A percentile compares a stretch with the other conserved stretches of the same genome.
Evolutionary conservation across 2,113 vertebrate species (phyloP).

Genomic region (Tachuris rubrigastra): DNA sequence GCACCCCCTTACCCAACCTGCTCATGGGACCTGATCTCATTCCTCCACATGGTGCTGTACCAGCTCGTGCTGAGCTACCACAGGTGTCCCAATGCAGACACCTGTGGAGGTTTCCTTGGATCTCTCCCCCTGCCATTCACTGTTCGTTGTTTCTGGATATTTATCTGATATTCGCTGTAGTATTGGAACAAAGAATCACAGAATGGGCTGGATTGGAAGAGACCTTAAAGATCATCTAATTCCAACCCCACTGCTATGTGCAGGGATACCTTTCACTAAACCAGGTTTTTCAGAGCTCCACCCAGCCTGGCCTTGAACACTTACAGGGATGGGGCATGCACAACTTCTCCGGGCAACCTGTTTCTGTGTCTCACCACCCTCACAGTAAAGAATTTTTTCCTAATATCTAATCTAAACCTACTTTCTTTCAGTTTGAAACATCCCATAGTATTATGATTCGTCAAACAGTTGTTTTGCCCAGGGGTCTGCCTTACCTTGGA

Average conservation of each 20-base stretch:
- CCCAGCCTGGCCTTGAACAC: neutral
- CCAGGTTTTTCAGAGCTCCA: neutral
- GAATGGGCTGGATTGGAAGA: neutral
- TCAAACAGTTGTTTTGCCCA: neutral
- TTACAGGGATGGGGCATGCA: neutral
- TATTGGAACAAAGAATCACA: neutral
- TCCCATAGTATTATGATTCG: neutral
- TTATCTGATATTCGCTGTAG: neutral
- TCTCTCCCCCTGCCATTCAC: neutral
- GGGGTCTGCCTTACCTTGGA: neutral
- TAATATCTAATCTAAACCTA: neutral
- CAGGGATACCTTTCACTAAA: neutral
- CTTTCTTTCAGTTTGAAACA: neutral
- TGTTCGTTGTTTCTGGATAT: neutral
- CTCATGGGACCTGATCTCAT: neutral
- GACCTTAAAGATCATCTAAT: neutral
- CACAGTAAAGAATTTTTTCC: neutral
- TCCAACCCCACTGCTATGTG: neutral
- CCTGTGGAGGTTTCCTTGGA: neutral
- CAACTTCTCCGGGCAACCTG: neutral
- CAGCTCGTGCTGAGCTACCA: neutral
- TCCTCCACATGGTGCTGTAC: accelerated
- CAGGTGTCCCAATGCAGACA: accelerated
- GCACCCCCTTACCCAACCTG: neutral
- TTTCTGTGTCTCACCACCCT: neutral